Evolutionary conservation across 2,888 invertebrate species (phyloP).

Genomic region (Cylloceria caligata): DNA sequence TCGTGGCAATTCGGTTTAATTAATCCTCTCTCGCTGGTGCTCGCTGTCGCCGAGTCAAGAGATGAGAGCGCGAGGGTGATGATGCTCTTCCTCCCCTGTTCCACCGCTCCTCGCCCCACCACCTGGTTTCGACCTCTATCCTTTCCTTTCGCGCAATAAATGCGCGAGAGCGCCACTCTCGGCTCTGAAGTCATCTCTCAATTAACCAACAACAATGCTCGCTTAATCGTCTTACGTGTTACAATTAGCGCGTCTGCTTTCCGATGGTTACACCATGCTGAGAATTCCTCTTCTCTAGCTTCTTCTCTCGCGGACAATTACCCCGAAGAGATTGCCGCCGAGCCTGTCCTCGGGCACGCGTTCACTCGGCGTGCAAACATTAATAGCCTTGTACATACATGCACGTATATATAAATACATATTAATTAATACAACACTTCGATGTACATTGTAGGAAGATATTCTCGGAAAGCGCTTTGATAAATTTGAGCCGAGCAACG

Average conservation of each 20-base stretch:
- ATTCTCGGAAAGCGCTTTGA: slow-evolving; percentile 18
- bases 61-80: slow-evolving; percentile 48
- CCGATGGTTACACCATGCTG: slow-evolving; percentile 24
- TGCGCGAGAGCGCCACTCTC: slow-evolving; percentile 66
- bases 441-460: slow-evolving; percentile 1
- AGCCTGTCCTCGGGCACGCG: slow-evolving; percentile 12
- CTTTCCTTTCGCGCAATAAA: slow-evolving; percentile 56
- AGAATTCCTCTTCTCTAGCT: slow-evolving; percentile 22
- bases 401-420: background rate
- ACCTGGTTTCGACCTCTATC: slow-evolving; percentile 15
- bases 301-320: slow-evolving; percentile 47
- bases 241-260: slow-evolving; percentile 78
- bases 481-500: slow-evolving; percentile 18
- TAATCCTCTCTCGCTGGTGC: slow-evolving; percentile 72
- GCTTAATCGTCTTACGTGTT: slow-evolving; percentile 81
- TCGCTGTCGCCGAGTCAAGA: slow-evolving; percentile 55
- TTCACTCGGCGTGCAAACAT: slow-evolving; percentile 34
- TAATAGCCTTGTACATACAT: slow-evolving; percentile 8
- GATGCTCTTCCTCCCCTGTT: slow-evolving; percentile 7
- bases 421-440: slow-evolving; percentile 29
- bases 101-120: slow-evolving; percentile 20
- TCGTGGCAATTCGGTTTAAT: slow-evolving; percentile 78
- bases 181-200: slow-evolving; percentile 79
- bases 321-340: slow-evolving; percentile 48
- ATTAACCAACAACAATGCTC: slow-evolving; percentile 80